Percentiles rank a stretch among this genome's conserved stretches.
Evolutionary conservation across 2,797 vertebrate species (phyloP).

Genomic region (Alcedo quadribrachys): DNA sequence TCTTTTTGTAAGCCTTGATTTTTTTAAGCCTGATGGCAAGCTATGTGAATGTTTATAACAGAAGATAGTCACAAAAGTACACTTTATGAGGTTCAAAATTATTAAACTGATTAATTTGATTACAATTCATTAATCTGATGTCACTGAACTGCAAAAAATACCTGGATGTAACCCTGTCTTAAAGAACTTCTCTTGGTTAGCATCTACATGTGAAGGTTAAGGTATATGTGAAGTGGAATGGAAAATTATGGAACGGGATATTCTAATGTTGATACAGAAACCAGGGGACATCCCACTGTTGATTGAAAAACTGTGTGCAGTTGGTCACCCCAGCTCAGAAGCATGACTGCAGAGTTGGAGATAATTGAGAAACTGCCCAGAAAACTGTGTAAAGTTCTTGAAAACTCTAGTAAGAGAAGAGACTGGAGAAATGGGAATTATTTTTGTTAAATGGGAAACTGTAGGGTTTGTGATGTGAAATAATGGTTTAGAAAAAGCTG

Average conservation of each 20-base stretch:
- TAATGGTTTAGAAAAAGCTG: background rate
- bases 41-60: background rate
- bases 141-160: background rate
- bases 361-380: background rate
- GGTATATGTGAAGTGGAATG: background rate
- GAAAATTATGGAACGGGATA: background rate
- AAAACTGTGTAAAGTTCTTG: background rate
- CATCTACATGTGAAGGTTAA: background rate
- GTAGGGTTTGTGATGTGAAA: background rate
- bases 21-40: background rate
- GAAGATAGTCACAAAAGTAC: background rate
- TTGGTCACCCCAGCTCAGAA: background rate
- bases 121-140: background rate
- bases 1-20: background rate
- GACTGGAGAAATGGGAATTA: background rate
- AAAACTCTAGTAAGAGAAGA: background rate
- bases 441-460: background rate
- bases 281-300: background rate
- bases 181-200: background rate
- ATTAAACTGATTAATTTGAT: background rate
- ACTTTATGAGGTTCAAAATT: background rate
- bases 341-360: background rate
- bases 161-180: background rate
- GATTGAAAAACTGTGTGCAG: background rate
- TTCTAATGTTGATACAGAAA: background rate